Conservation (phyloP, 2,888 invertebrate species). For the Orthosia incerta region DNA sequence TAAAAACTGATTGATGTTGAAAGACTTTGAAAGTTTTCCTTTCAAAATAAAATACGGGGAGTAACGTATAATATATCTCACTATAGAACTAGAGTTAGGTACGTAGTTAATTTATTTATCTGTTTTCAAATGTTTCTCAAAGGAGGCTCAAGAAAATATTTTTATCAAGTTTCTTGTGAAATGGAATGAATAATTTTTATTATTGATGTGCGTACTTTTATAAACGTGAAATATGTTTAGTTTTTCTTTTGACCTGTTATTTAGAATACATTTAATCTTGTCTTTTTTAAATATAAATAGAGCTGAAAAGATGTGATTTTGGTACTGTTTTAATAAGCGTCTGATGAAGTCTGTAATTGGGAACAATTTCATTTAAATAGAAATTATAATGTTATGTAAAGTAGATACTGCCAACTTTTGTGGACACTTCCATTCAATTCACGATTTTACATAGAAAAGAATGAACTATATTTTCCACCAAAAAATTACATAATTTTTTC, state of each 20-base stretch:
- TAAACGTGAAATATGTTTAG: not conserved
- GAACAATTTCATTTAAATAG: not conserved
- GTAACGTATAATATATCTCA: constrained; percentile 30
- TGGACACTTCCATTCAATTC: no score
- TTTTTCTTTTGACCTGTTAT: constrained; percentile 6
- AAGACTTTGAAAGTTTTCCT: constrained; percentile 39
- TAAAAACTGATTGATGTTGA: constrained; percentile 60
- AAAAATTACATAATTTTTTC: no score
- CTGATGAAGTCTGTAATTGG: no score
- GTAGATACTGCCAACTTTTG: no score
- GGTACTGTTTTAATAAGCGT: no score
- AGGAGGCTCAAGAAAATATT: constrained; percentile 15
- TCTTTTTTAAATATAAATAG: not conserved
- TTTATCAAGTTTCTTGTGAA: constrained; percentile 20
- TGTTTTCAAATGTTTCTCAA: constrained; percentile 43
- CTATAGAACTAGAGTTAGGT: constrained; percentile 36
- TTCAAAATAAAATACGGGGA: constrained; percentile 37
- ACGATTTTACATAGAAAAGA: no score
- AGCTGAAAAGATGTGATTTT: no score
- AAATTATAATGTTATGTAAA: not conserved
- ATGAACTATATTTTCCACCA: no score
- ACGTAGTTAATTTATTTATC: constrained; percentile 53
- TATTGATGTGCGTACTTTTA: constrained; percentile 7
- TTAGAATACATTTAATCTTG: constrained; percentile 1
- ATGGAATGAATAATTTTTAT: constrained; percentile 23